Evolutionary conservation across 2,888 invertebrate genomes (phyloP), one percentile per base, ranked within the genome.

Genomic region (Hedya salicella): DNA sequence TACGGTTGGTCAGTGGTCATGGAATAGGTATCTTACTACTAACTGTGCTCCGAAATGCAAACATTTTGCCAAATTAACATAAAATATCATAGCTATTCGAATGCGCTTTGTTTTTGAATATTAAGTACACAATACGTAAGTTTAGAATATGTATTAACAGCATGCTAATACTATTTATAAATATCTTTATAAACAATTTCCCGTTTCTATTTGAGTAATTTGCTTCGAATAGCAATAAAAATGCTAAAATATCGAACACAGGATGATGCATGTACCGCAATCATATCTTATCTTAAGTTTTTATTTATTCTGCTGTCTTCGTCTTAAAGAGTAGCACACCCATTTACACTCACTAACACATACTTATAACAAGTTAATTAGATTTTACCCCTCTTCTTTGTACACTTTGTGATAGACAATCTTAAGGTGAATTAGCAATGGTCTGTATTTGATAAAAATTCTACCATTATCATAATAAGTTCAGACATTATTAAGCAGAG

Each of bases 101-200:
- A 57, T 32, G 25, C 46, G 21, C 17, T 39, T 46, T 13, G 14
- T 30, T 48, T 16, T 44, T 36, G 25, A 19, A 14, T 54, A 46
- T 63, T 63, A 63, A 63, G 63, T 63, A 63, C 63, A 49, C 9
- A 25, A 25, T 19, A 44, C 36, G 17, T 52, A 52, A 52, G 44
- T 59, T 50, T 32, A 21, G 32, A 57, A 44, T 61, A 44, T 6
- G 30, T 59, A 52, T 44, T 42, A 52, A 62, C 32, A 8, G 17
- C 39, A 21, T 36, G 9, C 16, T 52, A 61, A 62, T 25, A 19
- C 46, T 54, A 48, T 21, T 16, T 14, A 54, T 21, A 54, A 42
- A 40, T 40, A 21, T 40, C 25, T 42, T 6, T 5, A 6, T 54
- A 54, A 42, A 0, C 14, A 48, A 25, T 56, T 21, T n/a, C 6